Percentiles rank a stretch among this genome's conserved stretches.
Conservation (phyloP, 2,797 vertebrate species). For the Hemibagrus guttatus region DNA sequence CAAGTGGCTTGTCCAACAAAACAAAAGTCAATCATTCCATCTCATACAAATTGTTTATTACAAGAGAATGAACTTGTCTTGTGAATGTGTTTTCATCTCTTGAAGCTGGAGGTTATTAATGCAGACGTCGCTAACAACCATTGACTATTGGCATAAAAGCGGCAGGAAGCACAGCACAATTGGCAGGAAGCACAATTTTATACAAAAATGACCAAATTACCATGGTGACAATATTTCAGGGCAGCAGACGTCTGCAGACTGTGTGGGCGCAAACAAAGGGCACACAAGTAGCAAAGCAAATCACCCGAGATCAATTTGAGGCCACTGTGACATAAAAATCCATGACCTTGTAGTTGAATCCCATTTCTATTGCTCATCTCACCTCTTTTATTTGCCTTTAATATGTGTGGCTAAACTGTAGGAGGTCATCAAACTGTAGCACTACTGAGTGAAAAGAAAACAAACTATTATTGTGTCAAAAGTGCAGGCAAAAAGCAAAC, state of each 20-base stretch:
- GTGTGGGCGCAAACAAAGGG: constrained; percentile 35
- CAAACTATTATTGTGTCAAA: background rate
- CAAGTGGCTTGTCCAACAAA: background rate
- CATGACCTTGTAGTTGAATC: constrained; percentile 33
- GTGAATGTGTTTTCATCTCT: background rate
- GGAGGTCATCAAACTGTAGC: constrained; percentile 2
- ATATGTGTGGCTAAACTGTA: background rate
- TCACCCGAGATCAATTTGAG: constrained; percentile 45
- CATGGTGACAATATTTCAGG: constrained; percentile 11
- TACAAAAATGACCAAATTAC: constrained; percentile 21
- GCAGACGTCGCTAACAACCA: background rate
- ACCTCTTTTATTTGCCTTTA: constrained; percentile 28
- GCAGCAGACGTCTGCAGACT: background rate
- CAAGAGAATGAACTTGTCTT: constrained; percentile 4
- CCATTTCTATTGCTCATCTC: constrained; percentile 29
- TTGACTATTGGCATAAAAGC: background rate
- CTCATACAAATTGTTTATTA: background rate
- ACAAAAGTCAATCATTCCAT: background rate
- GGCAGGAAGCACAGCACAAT: background rate
- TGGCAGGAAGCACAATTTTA: constrained; percentile 8
- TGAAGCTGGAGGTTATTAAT: constrained; percentile 22
- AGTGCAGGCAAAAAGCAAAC: background rate
- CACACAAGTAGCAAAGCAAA: constrained; percentile 39
- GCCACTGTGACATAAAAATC: constrained; percentile 29
- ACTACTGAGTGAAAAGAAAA: background rate